These are phyloP conservation scores for Oikopleura dioica DNA, from an alignment of 23 tunicate species.

Conservation along the genomic window DNA sequence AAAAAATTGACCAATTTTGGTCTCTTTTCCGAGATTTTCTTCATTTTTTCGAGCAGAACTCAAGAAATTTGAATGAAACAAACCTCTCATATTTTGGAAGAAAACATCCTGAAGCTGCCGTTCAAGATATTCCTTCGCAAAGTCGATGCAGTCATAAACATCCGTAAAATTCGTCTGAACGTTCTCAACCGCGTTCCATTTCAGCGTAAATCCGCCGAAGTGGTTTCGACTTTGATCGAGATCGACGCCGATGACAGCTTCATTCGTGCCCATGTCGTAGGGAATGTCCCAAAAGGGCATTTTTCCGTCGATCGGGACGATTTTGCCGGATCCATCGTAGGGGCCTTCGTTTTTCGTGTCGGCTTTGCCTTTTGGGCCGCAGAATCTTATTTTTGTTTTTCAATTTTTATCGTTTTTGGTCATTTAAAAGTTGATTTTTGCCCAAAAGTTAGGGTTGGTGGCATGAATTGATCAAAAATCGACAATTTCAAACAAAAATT, in stretches of 20 bases:
- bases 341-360: slow-evolving; percentile 1
- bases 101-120: not conserved
- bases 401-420: too few relatives aligned
- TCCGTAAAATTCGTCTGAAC: not conserved
- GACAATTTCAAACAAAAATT: too few relatives aligned
- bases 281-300: slow-evolving; percentile 13
- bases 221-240: not conserved
- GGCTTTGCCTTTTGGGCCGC: slow-evolving; percentile 10
- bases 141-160: not conserved
- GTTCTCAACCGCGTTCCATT: not conserved
- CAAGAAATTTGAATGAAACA: too few relatives aligned
- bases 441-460: too few relatives aligned
- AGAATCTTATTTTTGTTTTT: too few relatives aligned
- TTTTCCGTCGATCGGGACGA: not conserved
- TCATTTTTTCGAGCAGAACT: too few relatives aligned
- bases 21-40: too few relatives aligned
- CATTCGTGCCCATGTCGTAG: not conserved
- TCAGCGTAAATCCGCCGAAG: not conserved
- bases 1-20: too few relatives aligned
- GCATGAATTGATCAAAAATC: too few relatives aligned
- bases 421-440: too few relatives aligned
- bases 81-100: not conserved
- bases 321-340: not conserved
- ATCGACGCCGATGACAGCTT: not conserved
- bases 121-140: not conserved